Percentiles rank a stretch among this genome's conserved stretches.
Evolutionary conservation across 2,888 invertebrate species (phyloP).

Genomic region (Cheilosia variabilis): DNA sequence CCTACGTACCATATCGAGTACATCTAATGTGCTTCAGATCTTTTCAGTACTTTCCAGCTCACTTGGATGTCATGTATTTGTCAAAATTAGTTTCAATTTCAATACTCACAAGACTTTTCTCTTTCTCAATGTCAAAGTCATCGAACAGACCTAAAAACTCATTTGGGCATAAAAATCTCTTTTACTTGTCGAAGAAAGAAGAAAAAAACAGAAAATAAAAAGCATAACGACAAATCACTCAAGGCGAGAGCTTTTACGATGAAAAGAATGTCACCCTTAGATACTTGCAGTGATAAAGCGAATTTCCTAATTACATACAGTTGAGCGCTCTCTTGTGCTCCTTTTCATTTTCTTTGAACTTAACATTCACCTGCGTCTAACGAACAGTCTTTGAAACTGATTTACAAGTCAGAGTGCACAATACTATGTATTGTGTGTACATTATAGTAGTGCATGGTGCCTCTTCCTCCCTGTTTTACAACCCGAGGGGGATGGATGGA

Average conservation of each 20-base stretch:
- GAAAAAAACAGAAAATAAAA: not conserved
- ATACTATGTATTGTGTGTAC: slow-evolving; percentile 58
- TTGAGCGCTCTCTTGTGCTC: slow-evolving; percentile 68
- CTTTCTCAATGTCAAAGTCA: slow-evolving; percentile 40
- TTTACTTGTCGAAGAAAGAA: not conserved
- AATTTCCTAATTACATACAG: slow-evolving; percentile 70
- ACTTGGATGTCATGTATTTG: too few relatives aligned
- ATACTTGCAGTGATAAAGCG: slow-evolving; percentile 65
- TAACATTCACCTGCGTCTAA: slow-evolving; percentile 71
- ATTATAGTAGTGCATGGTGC: slow-evolving; percentile 44
- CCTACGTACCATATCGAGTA: too few relatives aligned
- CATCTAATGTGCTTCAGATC: too few relatives aligned
- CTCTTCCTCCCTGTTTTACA: slow-evolving; percentile 43
- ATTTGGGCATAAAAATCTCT: slow-evolving; percentile 36
- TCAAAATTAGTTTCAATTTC: too few relatives aligned
- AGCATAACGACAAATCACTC: slow-evolving; percentile 41
- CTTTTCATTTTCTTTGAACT: slow-evolving; percentile 65
- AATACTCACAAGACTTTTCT: not conserved
- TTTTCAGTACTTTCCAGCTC: too few relatives aligned
- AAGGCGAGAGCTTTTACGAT: slow-evolving; percentile 58
- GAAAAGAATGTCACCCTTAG: slow-evolving; percentile 65
- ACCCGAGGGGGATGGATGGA: not conserved
- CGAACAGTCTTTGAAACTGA: slow-evolving; percentile 69
- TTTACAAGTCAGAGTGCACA: slow-evolving; percentile 71
- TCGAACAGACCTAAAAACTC: slow-evolving; percentile 59